Percentiles rank a stretch among this genome's conserved stretches.
These are phyloP conservation scores for Dasysyrphus albostriatus DNA, from an alignment of 2,888 invertebrate genomes.

Conservation along the genomic window DNA sequence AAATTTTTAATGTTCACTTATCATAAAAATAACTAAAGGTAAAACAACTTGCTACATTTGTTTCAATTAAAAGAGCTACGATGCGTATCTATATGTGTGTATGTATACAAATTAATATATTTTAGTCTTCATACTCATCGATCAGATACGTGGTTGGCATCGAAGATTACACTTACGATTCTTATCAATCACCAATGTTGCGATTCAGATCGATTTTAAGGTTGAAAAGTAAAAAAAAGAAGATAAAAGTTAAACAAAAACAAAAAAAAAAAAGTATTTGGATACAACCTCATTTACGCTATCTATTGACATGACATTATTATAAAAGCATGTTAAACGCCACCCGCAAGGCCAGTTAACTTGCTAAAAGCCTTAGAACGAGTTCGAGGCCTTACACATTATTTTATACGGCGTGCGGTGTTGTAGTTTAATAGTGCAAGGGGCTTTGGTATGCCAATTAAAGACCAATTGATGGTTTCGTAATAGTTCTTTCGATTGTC, in stretches of 20 bases:
- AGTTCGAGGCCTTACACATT: constrained; percentile 40
- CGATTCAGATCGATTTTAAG: constrained; percentile 28
- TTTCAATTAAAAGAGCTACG: constrained; percentile 9
- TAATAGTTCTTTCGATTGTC: not conserved
- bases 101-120: constrained; percentile 4
- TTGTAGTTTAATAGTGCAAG: not conserved
- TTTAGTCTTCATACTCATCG: not conserved
- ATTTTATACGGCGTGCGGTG: not conserved
- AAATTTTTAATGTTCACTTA: not conserved
- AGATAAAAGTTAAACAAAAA: constrained; percentile 24
- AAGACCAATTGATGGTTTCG: not conserved
- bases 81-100: not conserved
- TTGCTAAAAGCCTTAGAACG: constrained; percentile 49
- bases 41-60: constrained; percentile 22
- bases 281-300: constrained; percentile 51
- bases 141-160: constrained; percentile 4
- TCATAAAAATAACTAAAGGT: constrained; percentile 5
- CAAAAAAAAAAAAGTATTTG: constrained; percentile 4
- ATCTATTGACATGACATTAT: constrained; percentile 53
- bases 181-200: constrained; percentile 17
- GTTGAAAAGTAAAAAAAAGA: constrained; percentile 21
- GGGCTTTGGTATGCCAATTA: constrained; percentile 8
- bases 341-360: constrained; percentile 62
- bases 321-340: constrained; percentile 64
- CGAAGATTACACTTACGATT: constrained; percentile 25